These are phyloP conservation scores for Cyphomyrus plagiostoma DNA, from an alignment of 2,113 vertebrate species.

Conservation along the genomic window DNA sequence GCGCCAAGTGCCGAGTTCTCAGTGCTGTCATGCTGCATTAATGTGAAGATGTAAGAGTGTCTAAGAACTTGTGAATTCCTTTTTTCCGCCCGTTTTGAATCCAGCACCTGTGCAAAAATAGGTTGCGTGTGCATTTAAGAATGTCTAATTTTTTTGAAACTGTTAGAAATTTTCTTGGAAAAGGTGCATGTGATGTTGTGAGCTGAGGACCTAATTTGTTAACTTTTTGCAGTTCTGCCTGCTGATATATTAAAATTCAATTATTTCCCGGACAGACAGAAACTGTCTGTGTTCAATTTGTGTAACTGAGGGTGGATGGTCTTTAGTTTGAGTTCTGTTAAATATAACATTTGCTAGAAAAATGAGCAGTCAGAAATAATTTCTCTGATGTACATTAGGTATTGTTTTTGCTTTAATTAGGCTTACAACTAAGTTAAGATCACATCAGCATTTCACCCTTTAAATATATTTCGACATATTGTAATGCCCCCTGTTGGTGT, in stretches of 20 bases:
- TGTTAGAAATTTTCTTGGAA: not conserved
- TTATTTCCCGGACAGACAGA: not conserved
- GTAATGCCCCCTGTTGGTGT: not conserved
- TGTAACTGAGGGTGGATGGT: not conserved
- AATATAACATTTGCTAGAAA: not conserved
- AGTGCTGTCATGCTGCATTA: not conserved
- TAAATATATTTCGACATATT: not conserved
- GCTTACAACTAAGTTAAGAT: not conserved
- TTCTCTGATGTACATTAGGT: not conserved
- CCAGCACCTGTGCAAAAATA: not conserved
- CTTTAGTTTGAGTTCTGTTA: not conserved
- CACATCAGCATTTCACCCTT: not conserved
- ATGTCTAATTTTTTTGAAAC: not conserved
- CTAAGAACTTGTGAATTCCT: not conserved
- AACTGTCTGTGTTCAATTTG: not conserved
- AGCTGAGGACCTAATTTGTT: not conserved
- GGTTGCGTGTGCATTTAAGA: not conserved
- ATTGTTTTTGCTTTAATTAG: not conserved
- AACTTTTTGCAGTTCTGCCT: not conserved
- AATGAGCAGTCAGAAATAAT: not conserved
- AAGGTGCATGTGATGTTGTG: not conserved
- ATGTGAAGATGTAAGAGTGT: not conserved
- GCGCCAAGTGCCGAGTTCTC: not conserved
- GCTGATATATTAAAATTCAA: not conserved
- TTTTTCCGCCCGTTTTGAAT: not conserved